Conservation (phyloP, 2,888 invertebrate species). For the Megamerina dolium region DNA sequence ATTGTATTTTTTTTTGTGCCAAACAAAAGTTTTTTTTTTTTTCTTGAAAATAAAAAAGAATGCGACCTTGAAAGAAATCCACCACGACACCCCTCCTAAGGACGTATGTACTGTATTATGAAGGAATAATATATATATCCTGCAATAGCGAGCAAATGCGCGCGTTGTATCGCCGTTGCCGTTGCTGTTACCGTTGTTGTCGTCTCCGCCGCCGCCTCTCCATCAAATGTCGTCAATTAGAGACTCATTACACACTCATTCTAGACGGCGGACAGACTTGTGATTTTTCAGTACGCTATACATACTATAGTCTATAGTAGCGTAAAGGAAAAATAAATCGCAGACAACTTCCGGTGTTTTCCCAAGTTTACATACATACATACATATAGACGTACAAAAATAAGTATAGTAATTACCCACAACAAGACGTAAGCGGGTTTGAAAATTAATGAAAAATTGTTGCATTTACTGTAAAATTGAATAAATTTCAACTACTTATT, state of each 20-base stretch:
- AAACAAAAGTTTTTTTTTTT: constrained; percentile 24
- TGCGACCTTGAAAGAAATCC: constrained; percentile 24
- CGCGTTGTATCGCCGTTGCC: too few species aligned
- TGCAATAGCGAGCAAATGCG: constrained; percentile 8
- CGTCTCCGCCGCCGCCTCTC: constrained; percentile 4
- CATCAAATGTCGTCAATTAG: constrained; percentile 41
- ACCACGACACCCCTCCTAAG: constrained; percentile 8
- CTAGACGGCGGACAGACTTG: constrained; percentile 43
- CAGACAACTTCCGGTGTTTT: constrained; percentile 6
- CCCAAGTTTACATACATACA: constrained; percentile 11
- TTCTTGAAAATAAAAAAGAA: constrained; percentile 19
- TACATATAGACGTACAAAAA: too few species aligned
- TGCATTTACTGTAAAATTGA: background rate
- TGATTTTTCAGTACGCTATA: too few species aligned
- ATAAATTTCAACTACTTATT: background rate
- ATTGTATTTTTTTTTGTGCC: constrained; percentile 11
- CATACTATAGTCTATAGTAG: background rate
- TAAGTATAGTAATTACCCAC: too few species aligned
- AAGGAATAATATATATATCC: constrained; percentile 12
- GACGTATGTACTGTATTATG: too few species aligned
- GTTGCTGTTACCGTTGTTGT: constrained; percentile 4
- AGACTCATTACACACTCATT: constrained; percentile 44
- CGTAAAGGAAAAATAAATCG: constrained; percentile 10
- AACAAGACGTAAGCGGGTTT: background rate
- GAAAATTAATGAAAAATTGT: constrained; percentile 20